These are phyloP conservation scores for Chunga burmeisteri DNA, from an alignment of 2,113 vertebrate genomes.

Conservation along the genomic window DNA sequence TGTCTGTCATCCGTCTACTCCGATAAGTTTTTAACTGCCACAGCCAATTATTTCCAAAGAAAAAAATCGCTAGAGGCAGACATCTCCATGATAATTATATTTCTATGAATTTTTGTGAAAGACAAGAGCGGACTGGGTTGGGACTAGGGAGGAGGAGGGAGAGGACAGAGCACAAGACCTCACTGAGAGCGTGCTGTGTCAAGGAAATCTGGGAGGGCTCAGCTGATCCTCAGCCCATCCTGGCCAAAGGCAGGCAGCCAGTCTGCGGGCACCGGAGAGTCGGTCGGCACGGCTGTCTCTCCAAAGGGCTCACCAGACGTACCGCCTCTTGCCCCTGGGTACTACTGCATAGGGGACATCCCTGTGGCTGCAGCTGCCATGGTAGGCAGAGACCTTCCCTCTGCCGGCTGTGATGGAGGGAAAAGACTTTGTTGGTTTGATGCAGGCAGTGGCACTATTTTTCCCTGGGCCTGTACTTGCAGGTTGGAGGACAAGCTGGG, in stretches of 20 bases:
- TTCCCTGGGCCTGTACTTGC: not conserved
- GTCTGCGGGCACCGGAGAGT: not conserved
- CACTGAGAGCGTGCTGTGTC: not conserved
- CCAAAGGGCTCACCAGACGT: rapidly evolving
- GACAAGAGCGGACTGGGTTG: not conserved
- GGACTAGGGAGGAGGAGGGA: not conserved
- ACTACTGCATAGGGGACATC: not conserved
- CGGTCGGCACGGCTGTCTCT: not conserved
- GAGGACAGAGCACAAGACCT: not conserved
- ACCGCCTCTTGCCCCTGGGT: rapidly evolving
- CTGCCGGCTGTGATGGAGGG: not conserved
- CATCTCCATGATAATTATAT: conserved; percentile 19
- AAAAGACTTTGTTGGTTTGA: not conserved
- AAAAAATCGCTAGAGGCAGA: conserved; percentile 36
- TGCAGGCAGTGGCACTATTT: not conserved
- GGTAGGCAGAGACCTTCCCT: not conserved
- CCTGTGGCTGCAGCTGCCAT: rapidly evolving
- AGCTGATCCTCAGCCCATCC: not conserved
- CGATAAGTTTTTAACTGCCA: conserved; percentile 26
- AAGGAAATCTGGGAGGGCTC: not conserved
- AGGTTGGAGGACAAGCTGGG: not conserved
- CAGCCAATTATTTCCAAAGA: conserved; percentile 35
- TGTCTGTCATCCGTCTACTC: conserved; percentile 52
- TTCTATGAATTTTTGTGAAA: conserved; percentile 22
- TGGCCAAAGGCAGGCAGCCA: not conserved